These are phyloP conservation scores for Xestia sexstrigata DNA, from an alignment of 2,888 invertebrate species.

Conservation along the genomic window DNA sequence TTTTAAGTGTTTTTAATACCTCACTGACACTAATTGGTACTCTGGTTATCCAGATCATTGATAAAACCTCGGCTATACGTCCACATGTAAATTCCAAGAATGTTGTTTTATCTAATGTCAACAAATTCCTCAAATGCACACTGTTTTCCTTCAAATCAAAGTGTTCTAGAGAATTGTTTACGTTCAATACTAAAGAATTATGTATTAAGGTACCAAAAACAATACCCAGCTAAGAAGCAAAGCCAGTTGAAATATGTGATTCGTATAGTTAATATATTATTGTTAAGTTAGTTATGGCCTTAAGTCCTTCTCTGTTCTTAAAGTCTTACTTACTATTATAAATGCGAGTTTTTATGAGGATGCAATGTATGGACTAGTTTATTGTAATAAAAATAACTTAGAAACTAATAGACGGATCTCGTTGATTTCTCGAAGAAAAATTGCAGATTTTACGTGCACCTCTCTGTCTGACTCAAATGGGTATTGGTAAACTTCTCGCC, in stretches of 20 bases:
- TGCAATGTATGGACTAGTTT: not conserved
- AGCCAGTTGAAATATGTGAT: too few relatives aligned
- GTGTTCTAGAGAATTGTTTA: slow-evolving; percentile 17
- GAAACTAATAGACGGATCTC: not conserved
- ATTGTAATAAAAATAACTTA: slow-evolving; percentile 1
- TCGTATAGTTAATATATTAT: too few relatives aligned
- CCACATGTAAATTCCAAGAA: slow-evolving; percentile 53
- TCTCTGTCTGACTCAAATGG: not conserved
- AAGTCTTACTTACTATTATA: too few relatives aligned
- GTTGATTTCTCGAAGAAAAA: slow-evolving; percentile 7
- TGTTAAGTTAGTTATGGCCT: too few relatives aligned
- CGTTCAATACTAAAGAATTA: not conserved
- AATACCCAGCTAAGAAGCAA: too few relatives aligned
- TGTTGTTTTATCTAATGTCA: slow-evolving; percentile 57
- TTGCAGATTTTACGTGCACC: not conserved
- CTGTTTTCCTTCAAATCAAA: slow-evolving; percentile 47
- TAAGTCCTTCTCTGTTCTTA: too few relatives aligned
- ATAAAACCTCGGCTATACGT: slow-evolving; percentile 30
- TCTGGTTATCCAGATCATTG: slow-evolving; percentile 37
- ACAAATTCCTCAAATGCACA: slow-evolving; percentile 42
- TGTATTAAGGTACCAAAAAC: not conserved
- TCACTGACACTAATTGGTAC: slow-evolving; percentile 43
- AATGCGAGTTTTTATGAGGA: too few relatives aligned
- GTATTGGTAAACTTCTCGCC: not conserved
- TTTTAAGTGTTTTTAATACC: slow-evolving; percentile 28